Conservation (phyloP, 2,888 invertebrate species). For the Mesoligia furuncula region DNA sequence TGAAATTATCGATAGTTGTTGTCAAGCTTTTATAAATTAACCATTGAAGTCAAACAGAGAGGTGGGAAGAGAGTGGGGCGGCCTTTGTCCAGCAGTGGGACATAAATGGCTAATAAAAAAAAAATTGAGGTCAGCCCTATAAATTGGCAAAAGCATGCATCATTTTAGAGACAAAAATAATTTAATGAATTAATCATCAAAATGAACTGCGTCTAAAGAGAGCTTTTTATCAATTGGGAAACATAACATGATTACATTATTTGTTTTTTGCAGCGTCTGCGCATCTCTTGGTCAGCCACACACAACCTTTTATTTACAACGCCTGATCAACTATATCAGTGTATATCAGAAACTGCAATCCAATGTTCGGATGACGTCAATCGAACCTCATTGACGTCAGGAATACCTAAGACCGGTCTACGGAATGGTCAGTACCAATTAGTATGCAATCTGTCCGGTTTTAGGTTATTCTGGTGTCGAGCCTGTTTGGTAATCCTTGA, state of each 20-base stretch:
- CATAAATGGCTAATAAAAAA: neutral
- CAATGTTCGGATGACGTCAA: slow-evolving; percentile 46
- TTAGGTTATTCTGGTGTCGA: slow-evolving; percentile 5
- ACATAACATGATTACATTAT: neutral
- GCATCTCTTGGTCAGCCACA: neutral
- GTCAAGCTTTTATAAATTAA: neutral
- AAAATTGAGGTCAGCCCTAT: neutral
- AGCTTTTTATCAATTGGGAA: neutral
- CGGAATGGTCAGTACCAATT: slow-evolving; percentile 14
- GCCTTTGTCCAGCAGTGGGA: neutral
- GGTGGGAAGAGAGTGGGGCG: neutral
- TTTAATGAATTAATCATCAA: neutral
- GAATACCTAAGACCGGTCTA: slow-evolving; percentile 16
- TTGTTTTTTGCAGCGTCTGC: neutral
- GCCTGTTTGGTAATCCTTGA: neutral
- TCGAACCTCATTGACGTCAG: slow-evolving; percentile 44
- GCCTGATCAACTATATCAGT: neutral
- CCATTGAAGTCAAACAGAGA: neutral
- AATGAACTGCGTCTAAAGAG: neutral
- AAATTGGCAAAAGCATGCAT: too few relatives aligned
- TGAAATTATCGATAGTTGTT: neutral
- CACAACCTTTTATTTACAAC: neutral
- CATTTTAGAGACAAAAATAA: neutral
- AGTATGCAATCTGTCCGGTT: slow-evolving; percentile 17
- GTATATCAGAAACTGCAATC: slow-evolving; percentile 14